Percentiles rank a stretch among this genome's conserved stretches.
phyloP scores from a whole-genome alignment of 1,140 invertebrate genomes.

The Andricus grossulariae region DNA sequence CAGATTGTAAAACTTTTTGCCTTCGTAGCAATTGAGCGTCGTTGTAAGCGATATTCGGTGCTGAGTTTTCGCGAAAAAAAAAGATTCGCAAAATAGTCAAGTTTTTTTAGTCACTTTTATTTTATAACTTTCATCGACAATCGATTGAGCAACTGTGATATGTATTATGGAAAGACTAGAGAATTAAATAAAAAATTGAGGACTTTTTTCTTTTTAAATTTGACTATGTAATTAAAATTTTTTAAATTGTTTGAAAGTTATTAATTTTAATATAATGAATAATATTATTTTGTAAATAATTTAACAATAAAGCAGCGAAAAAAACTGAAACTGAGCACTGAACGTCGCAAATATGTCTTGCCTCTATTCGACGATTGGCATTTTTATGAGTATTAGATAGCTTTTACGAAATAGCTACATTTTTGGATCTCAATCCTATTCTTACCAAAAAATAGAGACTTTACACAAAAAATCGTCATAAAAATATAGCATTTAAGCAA shows the following conservation, averaged over 20 bases:
- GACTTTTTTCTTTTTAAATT: too few relatives aligned
- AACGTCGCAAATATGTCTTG: constrained; percentile 25
- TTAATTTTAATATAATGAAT: too few relatives aligned
- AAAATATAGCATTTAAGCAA: too few relatives aligned
- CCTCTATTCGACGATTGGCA: constrained; percentile 35
- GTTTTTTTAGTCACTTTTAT: background rate
- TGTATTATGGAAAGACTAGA: too few relatives aligned
- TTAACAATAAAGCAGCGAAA: background rate
- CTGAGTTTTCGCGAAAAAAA: background rate
- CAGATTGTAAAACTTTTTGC: background rate
- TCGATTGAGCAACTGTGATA: constrained; percentile 13
- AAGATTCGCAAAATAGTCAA: background rate
- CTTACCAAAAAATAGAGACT: constrained; percentile 24
- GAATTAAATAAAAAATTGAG: too few relatives aligned
- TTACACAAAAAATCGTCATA: background rate
- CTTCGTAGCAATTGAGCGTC: constrained; percentile 4
- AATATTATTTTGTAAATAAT: too few relatives aligned
- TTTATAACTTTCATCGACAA: background rate
- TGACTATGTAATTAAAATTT: too few relatives aligned
- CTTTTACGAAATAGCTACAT: background rate
- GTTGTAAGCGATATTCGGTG: constrained; percentile 18
- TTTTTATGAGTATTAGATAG: constrained; percentile 41
- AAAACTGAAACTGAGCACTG: background rate
- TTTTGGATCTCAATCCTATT: constrained; percentile 1
- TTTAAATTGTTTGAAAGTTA: too few relatives aligned